These are phyloP conservation scores for Balaeniceps rex DNA, from an alignment of 2,113 vertebrate species.

Conservation along the genomic window DNA sequence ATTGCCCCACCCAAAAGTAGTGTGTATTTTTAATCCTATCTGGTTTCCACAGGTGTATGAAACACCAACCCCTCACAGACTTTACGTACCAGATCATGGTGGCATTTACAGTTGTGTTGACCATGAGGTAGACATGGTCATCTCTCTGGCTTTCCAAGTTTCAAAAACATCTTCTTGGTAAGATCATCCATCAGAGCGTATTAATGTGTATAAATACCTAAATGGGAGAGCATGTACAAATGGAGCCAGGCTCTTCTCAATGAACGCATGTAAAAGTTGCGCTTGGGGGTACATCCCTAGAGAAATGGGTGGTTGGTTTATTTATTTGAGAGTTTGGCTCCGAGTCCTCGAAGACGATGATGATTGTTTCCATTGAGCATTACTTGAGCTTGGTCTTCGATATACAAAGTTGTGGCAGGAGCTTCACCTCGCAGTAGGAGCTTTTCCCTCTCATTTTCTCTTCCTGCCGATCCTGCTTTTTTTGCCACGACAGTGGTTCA, in stretches of 20 bases:
- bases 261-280: neutral
- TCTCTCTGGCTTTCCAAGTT: neutral
- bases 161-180: neutral
- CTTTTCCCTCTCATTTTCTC: neutral
- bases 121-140: neutral
- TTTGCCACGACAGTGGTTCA: neutral
- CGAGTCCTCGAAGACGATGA: accelerated
- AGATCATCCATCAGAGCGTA: neutral
- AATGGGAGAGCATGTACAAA: neutral
- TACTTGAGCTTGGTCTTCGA: neutral
- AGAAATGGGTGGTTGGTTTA: neutral
- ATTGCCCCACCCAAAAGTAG: neutral
- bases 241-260: neutral
- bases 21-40: neutral
- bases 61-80: neutral
- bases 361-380: neutral
- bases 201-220: neutral
- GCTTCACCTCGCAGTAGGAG: neutral
- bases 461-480: neutral
- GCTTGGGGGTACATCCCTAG: neutral
- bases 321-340: neutral
- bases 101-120: neutral
- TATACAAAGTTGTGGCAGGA: neutral
- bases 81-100: too few species aligned
- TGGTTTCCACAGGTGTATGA: neutral